phyloP scores from a whole-genome alignment of 1,140 invertebrate species.

The Aphelenchoides fujianensis region DNA sequence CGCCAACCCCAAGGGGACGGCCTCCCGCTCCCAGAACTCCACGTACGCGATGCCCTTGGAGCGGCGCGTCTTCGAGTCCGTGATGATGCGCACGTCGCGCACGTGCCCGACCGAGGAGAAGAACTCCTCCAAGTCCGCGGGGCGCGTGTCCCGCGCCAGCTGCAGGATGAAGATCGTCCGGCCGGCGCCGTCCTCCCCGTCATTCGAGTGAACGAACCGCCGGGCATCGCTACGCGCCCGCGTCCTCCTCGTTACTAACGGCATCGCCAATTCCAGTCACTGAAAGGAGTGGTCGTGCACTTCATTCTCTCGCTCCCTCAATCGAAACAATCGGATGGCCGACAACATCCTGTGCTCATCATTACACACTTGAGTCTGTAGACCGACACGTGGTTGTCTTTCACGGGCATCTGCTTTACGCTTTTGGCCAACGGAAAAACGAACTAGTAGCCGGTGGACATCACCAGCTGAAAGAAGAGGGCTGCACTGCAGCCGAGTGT shows the following conservation, averaged over 20 bases:
- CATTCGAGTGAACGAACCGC: too few relatives aligned
- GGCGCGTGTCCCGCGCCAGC: conserved; percentile 78
- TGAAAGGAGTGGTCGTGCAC: too few relatives aligned
- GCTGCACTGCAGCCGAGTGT: too few relatives aligned
- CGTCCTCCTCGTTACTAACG: conserved; percentile 52
- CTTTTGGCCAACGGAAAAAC: conserved; percentile 25
- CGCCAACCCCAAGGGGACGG: conserved; percentile 90
- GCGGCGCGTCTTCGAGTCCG: conserved; percentile 94
- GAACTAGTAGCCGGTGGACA: background rate
- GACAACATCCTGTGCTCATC: conserved; percentile 63
- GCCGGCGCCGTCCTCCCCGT: conserved; percentile 93
- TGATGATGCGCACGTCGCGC: conserved; percentile 93
- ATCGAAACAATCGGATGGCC: conserved; percentile 66
- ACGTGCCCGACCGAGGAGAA: conserved; percentile 98
- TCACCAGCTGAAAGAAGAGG: too few relatives aligned
- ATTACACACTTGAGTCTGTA: conserved; percentile 65
- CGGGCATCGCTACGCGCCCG: conserved; percentile 70
- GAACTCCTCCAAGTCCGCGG: conserved; percentile 95
- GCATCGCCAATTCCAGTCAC: conserved; percentile 58
- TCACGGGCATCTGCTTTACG: conserved; percentile 43
- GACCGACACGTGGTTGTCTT: conserved; percentile 64
- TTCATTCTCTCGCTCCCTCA: too few relatives aligned
- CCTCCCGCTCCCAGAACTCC: conserved; percentile 96
- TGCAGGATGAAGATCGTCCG: conserved; percentile 98
- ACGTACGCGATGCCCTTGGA: conserved; percentile 99